Percentiles rank a stretch among this genome's conserved stretches.
Evolutionary conservation across 2,113 vertebrate genomes (phyloP).

Genomic region (Cricetomys ansorgei): DNA sequence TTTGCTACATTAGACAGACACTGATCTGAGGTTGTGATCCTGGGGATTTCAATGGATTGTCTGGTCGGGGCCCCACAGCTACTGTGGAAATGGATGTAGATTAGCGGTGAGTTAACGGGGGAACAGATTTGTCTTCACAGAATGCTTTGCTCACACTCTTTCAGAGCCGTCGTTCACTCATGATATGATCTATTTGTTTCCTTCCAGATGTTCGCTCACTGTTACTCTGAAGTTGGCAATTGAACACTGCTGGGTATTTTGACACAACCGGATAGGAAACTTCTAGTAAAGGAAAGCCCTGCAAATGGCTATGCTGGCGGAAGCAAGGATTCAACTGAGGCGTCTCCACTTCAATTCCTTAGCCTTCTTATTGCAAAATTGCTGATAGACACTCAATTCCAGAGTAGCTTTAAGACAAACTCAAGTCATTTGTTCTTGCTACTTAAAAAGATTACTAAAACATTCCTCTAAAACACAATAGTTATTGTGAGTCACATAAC

Average conservation of each 20-base stretch:
- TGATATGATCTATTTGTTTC: constrained; percentile 55
- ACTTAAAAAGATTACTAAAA: constrained; percentile 41
- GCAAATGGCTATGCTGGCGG: neutral
- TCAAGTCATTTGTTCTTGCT: neutral
- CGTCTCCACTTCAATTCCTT: constrained; percentile 35
- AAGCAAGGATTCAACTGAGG: constrained; percentile 22
- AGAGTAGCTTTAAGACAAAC: neutral
- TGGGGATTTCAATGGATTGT: constrained; percentile 41
- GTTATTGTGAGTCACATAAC: neutral
- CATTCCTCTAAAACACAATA: constrained; percentile 7
- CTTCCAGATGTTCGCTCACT: constrained; percentile 56
- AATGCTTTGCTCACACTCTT: constrained; percentile 34
- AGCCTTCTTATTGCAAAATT: constrained; percentile 1
- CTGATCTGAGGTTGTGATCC: constrained; percentile 48
- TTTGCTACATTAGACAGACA: constrained; percentile 62
- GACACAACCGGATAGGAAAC: constrained; percentile 17
- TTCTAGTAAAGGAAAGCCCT: constrained; percentile 47
- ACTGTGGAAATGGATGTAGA: neutral
- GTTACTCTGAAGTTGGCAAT: constrained; percentile 1
- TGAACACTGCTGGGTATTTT: constrained; percentile 40
- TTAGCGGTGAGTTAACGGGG: constrained; percentile 36
- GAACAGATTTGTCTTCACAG: constrained; percentile 44
- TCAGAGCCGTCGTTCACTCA: constrained; percentile 21
- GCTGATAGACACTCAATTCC: neutral
- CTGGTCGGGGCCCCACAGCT: constrained; percentile 16